phyloP scores from a whole-genome alignment of 1,140 invertebrate species.

The Bacillus rossius region DNA sequence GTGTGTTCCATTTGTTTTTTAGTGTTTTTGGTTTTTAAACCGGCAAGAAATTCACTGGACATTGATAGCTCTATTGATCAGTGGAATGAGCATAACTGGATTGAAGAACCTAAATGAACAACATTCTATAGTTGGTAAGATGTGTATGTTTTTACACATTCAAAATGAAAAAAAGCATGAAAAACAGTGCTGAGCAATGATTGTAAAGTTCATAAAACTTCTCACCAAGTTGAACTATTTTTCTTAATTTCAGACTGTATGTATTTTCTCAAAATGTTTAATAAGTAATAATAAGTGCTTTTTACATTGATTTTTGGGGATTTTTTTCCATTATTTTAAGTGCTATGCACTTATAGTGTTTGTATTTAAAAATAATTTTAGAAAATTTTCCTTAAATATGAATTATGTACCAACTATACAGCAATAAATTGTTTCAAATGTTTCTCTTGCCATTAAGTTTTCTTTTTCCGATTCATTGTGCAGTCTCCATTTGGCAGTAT shows the following conservation, averaged over 20 bases:
- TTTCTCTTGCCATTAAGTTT: not conserved
- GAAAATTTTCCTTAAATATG: not conserved
- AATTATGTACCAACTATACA: not conserved
- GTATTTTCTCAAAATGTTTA: not conserved
- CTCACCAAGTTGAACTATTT: not conserved
- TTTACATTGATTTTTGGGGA: not conserved
- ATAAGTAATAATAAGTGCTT: not conserved
- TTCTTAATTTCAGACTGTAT: not conserved
- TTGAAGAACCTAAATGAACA: constrained; percentile 44
- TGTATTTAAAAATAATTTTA: too few species aligned
- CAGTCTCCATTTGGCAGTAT: constrained; percentile 2
- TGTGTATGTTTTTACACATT: constrained; percentile 8
- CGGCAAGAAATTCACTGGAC: constrained; percentile 34
- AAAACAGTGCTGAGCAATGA: not conserved
- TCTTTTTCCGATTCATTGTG: not conserved
- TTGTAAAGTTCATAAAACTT: not conserved
- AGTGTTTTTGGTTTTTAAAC: constrained; percentile 28
- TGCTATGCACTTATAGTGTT: too few species aligned
- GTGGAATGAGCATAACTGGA: constrained; percentile 44
- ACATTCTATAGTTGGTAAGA: constrained; percentile 44
- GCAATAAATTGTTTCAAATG: not conserved
- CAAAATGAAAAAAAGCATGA: not conserved
- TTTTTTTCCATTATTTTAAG: too few species aligned
- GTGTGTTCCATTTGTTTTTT: constrained; percentile 17
- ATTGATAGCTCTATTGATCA: constrained; percentile 40